Conservation (phyloP, 2,797 vertebrate genomes). For the Hapalemur alaotrensis region DNA sequence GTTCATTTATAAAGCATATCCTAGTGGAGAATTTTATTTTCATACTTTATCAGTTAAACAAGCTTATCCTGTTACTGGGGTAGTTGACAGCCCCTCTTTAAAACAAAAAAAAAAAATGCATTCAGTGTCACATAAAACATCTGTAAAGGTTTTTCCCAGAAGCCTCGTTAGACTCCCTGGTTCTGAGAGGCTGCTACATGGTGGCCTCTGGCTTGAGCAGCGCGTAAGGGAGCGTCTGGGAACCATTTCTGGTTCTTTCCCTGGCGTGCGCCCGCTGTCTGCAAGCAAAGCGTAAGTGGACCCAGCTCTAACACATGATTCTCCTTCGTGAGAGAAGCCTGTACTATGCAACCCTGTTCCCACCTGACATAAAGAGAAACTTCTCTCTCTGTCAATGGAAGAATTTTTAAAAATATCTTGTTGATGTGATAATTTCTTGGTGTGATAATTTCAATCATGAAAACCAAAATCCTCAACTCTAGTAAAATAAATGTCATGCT, state of each 20-base stretch:
- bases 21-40: not conserved
- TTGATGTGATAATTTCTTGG: not conserved
- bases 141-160: constrained; percentile 14
- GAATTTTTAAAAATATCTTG: not conserved
- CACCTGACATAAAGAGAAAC: constrained; percentile 1
- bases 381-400: not conserved
- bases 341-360: not conserved
- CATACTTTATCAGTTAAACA: not conserved
- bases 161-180: not conserved
- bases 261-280: not conserved
- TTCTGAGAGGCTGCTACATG: not conserved
- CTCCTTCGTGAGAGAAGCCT: constrained; percentile 32
- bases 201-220: not conserved
- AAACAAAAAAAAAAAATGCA: not conserved
- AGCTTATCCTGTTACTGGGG: not conserved
- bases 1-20: not conserved
- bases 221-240: constrained; percentile 41
- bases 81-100: not conserved
- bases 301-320: constrained; percentile 49
- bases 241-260: constrained; percentile 20
- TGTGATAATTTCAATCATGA: not conserved
- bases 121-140: not conserved
- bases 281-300: constrained; percentile 3
- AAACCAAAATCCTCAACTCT: constrained; percentile 22
- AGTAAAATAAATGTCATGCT: not conserved